These are phyloP conservation scores for Hylaeus volcanicus DNA, from an alignment of 1,140 invertebrate species.

Conservation along the genomic window DNA sequence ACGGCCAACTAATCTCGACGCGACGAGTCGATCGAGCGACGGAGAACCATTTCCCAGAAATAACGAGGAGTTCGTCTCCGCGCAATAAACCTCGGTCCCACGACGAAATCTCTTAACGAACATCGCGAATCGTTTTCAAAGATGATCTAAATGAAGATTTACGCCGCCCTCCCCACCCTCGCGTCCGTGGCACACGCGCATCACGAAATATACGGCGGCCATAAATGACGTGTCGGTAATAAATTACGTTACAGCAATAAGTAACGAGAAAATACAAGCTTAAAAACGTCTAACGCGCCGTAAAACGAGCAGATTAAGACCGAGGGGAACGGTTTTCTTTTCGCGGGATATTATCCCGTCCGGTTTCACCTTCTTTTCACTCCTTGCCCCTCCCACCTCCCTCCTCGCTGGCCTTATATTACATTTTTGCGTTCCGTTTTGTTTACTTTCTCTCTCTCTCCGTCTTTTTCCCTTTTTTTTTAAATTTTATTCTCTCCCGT, in stretches of 20 bases:
- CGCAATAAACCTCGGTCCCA: background rate
- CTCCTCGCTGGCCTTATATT: too few relatives aligned
- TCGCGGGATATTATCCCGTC: constrained; percentile 2
- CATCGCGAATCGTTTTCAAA: constrained; percentile 7
- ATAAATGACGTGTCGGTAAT: constrained; percentile 42
- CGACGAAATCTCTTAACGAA: background rate
- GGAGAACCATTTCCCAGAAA: too few relatives aligned
- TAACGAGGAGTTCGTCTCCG: background rate
- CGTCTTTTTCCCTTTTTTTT: too few relatives aligned
- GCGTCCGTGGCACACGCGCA: background rate
- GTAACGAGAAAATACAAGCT: constrained; percentile 40
- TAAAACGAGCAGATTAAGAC: constrained; percentile 48
- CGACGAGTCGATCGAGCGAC: too few relatives aligned
- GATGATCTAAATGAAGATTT: constrained; percentile 47
- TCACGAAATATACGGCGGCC: constrained; percentile 29
- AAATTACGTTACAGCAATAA: constrained; percentile 40
- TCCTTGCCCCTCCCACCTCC: background rate
- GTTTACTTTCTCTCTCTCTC: background rate
- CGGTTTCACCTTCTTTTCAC: background rate
- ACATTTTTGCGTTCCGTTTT: background rate
- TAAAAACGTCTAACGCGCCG: constrained; percentile 38
- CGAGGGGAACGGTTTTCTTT: constrained; percentile 26
- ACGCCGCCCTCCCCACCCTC: background rate
- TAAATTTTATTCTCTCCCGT: background rate
- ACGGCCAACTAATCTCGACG: too few relatives aligned